phyloP scores from a whole-genome alignment of 2,888 invertebrate species.

The Heteropelma amictum region DNA sequence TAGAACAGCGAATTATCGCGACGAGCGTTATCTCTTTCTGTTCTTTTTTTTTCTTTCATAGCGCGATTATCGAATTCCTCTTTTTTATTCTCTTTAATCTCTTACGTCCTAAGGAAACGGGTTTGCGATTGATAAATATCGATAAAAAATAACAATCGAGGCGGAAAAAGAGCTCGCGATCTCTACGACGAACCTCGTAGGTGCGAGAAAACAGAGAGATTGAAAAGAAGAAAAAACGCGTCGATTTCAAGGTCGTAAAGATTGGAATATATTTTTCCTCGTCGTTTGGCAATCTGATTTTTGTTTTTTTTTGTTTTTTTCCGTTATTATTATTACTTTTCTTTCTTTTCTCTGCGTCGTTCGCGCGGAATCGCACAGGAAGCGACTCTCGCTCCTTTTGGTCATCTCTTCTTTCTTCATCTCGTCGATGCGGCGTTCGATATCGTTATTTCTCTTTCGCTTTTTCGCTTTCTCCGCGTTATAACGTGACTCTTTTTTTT shows the following conservation, averaged over 20 bases:
- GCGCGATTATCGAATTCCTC: slow-evolving; percentile 39
- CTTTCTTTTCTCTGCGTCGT: background rate
- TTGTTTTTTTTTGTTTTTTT: too few relatives aligned
- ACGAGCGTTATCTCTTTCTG: slow-evolving; percentile 12
- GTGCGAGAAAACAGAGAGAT: background rate
- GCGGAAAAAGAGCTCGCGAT: slow-evolving; percentile 61
- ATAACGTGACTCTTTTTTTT: slow-evolving; percentile 65
- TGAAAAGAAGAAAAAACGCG: slow-evolving; percentile 14
- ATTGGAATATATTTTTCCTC: slow-evolving; percentile 54
- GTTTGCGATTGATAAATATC: slow-evolving; percentile 66
- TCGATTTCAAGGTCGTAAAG: slow-evolving; percentile 57
- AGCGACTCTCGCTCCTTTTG: slow-evolving; percentile 64
- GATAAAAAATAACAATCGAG: slow-evolving; percentile 68
- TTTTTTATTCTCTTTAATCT: slow-evolving; percentile 45
- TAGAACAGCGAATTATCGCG: slow-evolving; percentile 23
- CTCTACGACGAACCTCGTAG: slow-evolving; percentile 40
- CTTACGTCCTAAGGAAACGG: slow-evolving; percentile 65
- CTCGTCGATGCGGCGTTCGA: slow-evolving; percentile 64
- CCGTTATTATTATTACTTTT: slow-evolving; percentile 8
- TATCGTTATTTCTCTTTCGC: slow-evolving; percentile 55
- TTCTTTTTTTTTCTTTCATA: slow-evolving; percentile 22
- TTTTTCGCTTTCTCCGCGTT: slow-evolving; percentile 61
- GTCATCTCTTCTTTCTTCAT: slow-evolving; percentile 53
- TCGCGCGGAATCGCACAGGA: slow-evolving; percentile 66
- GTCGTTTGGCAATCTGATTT: slow-evolving; percentile 39